These are phyloP conservation scores for Polyommatus icarus DNA, from an alignment of 2,888 invertebrate species.

Conservation along the genomic window DNA sequence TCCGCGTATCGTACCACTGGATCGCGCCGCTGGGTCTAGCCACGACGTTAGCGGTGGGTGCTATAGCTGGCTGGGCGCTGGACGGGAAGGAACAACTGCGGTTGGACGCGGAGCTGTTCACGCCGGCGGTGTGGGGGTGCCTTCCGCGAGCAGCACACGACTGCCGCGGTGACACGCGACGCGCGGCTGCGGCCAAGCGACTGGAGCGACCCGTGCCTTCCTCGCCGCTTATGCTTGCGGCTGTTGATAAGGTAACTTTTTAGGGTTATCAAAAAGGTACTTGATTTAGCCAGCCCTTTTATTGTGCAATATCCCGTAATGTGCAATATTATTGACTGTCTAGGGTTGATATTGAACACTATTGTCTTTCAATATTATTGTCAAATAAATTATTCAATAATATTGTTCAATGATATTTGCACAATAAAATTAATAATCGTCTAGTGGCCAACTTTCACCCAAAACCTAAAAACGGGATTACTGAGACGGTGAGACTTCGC, in stretches of 20 bases:
- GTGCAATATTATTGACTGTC: too few relatives aligned
- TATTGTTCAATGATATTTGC: too few relatives aligned
- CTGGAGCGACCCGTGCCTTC: conserved; percentile 48
- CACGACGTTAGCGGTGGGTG: conserved; percentile 84
- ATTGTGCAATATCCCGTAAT: too few relatives aligned
- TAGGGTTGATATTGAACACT: too few relatives aligned
- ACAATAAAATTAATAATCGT: too few relatives aligned
- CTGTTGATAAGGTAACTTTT: conserved; percentile 10
- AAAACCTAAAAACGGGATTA: too few relatives aligned
- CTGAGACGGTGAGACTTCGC: too few relatives aligned
- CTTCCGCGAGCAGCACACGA: conserved; percentile 57
- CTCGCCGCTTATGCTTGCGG: conserved; percentile 57
- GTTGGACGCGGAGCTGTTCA: conserved; percentile 67
- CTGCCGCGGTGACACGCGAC: conserved; percentile 51
- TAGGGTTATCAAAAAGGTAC: background rate
- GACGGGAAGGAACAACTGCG: conserved; percentile 52
- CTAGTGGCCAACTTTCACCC: too few relatives aligned
- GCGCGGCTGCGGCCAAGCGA: conserved; percentile 42
- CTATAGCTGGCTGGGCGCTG: conserved; percentile 76
- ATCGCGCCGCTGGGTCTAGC: conserved; percentile 86
- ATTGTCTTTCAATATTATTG: too few relatives aligned
- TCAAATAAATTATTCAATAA: too few relatives aligned
- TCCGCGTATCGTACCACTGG: conserved; percentile 91
- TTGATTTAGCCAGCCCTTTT: too few relatives aligned
- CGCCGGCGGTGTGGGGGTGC: conserved; percentile 61